phyloP scores from a whole-genome alignment of 23 tunicate species.

The Phallusia fumigata region DNA sequence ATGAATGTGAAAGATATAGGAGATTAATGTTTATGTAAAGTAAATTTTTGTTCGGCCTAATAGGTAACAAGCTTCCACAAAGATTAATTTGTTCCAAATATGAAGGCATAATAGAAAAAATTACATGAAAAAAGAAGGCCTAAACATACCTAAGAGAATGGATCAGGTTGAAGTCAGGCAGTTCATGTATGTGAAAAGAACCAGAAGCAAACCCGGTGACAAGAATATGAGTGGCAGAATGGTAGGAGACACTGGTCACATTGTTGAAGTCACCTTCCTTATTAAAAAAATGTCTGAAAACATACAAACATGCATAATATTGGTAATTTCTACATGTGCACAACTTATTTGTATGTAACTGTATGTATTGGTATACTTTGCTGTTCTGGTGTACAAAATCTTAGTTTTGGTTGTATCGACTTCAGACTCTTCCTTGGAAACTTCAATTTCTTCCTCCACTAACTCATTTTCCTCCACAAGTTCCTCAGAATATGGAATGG shows the following conservation, averaged over 20 bases:
- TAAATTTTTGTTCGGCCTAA: too few species aligned
- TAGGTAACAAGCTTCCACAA: too few species aligned
- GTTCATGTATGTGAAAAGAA: constrained; percentile 68
- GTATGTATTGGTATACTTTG: too few species aligned
- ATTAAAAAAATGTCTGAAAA: constrained; percentile 53
- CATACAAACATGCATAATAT: neutral
- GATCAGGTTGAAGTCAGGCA: constrained; percentile 82
- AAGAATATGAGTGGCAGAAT: constrained; percentile 50
- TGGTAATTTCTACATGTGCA: neutral
- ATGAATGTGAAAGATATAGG: too few species aligned
- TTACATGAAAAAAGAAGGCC: too few species aligned
- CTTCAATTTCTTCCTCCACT: neutral
- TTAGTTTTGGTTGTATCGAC: constrained; percentile 2
- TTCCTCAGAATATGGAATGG: constrained; percentile 13
- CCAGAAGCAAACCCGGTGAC: constrained; percentile 88
- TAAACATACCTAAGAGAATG: constrained; percentile 66
- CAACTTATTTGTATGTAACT: too few species aligned
- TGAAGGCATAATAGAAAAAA: too few species aligned
- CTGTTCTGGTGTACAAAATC: constrained; percentile 16
- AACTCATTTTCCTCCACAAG: neutral
- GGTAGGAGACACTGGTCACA: constrained; percentile 55
- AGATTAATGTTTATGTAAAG: neutral
- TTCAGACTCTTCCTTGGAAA: neutral
- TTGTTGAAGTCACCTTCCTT: constrained; percentile 57
- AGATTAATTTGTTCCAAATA: too few species aligned